Percentiles rank a stretch among this genome's conserved stretches.
phyloP scores from a whole-genome alignment of 2,888 invertebrate genomes.

The Cephus spinipes region DNA sequence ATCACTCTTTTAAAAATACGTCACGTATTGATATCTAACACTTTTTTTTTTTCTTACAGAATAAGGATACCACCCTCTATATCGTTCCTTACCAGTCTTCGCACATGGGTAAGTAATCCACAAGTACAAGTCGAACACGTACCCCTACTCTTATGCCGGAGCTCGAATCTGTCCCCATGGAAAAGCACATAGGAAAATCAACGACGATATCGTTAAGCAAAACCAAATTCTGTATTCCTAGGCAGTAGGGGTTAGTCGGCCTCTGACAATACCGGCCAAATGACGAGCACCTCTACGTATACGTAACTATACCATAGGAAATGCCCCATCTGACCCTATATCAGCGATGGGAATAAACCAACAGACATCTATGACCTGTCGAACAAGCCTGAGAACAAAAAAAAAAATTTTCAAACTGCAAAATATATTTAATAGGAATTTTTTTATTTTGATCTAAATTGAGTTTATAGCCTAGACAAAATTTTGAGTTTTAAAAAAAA shows the following conservation, averaged over 20 bases:
- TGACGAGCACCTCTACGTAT: constrained; percentile 45
- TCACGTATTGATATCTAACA: too few species aligned
- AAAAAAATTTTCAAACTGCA: too few species aligned
- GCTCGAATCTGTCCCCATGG: not conserved
- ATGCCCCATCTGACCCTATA: constrained; percentile 49
- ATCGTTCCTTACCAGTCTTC: too few species aligned
- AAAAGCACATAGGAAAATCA: constrained; percentile 15
- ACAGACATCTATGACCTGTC: constrained; percentile 1
- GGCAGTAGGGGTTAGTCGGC: constrained; percentile 50
- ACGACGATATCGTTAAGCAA: constrained; percentile 39
- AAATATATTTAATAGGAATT: too few species aligned
- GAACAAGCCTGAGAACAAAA: too few species aligned
- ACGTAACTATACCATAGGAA: constrained; percentile 48
- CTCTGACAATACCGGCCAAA: constrained; percentile 61
- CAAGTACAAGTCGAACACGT: not conserved
- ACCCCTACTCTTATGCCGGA: not conserved
- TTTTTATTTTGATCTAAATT: not conserved
- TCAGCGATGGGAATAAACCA: constrained; percentile 50
- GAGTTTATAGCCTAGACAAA: not conserved
- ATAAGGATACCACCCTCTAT: too few species aligned
- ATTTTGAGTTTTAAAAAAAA: too few species aligned
- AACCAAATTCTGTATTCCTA: constrained; percentile 60
- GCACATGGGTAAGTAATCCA: too few species aligned
- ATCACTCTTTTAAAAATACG: too few species aligned
- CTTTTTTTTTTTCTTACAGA: too few species aligned